Conservation (phyloP, 2,888 invertebrate species). For the Lasiommata megera region DNA sequence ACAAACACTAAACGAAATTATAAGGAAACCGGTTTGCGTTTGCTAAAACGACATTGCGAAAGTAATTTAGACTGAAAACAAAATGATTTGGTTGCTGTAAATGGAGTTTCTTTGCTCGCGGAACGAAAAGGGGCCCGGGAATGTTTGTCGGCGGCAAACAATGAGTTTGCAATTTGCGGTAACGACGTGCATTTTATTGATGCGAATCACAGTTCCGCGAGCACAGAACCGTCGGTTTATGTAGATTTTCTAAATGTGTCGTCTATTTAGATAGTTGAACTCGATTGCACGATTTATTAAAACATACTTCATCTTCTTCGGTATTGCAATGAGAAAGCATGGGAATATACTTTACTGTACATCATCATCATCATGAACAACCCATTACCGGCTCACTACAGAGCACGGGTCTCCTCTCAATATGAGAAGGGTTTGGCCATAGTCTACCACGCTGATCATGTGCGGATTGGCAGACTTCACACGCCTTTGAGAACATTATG, state of each 20-base stretch:
- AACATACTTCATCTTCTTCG: too few relatives aligned
- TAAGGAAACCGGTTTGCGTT: neutral
- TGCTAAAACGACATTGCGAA: slow-evolving; percentile 8
- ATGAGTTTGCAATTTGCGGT: slow-evolving; percentile 76
- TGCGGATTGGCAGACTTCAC: too few relatives aligned
- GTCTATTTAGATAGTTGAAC: neutral
- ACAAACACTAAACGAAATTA: neutral
- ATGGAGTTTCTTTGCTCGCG: slow-evolving; percentile 69
- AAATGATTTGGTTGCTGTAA: slow-evolving; percentile 64
- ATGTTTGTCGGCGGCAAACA: slow-evolving; percentile 74
- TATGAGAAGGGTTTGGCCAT: too few relatives aligned
- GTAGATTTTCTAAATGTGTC: neutral
- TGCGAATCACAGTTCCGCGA: slow-evolving; percentile 70
- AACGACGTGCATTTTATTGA: slow-evolving; percentile 66
- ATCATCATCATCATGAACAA: too few relatives aligned
- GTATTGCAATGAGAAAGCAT: too few relatives aligned
- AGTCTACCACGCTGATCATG: too few relatives aligned
- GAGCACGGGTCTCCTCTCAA: too few relatives aligned
- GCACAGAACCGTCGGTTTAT: slow-evolving; percentile 31
- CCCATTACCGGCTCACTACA: too few relatives aligned
- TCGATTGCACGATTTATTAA: too few relatives aligned
- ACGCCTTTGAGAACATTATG: too few relatives aligned
- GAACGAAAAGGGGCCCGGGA: slow-evolving; percentile 64
- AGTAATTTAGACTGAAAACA: slow-evolving; percentile 21
- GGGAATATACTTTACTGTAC: too few relatives aligned